Percentiles rank a stretch among this genome's conserved stretches.
phyloP scores from a whole-genome alignment of 1,140 invertebrate species.

The Panagrolaimus sp. region DNA sequence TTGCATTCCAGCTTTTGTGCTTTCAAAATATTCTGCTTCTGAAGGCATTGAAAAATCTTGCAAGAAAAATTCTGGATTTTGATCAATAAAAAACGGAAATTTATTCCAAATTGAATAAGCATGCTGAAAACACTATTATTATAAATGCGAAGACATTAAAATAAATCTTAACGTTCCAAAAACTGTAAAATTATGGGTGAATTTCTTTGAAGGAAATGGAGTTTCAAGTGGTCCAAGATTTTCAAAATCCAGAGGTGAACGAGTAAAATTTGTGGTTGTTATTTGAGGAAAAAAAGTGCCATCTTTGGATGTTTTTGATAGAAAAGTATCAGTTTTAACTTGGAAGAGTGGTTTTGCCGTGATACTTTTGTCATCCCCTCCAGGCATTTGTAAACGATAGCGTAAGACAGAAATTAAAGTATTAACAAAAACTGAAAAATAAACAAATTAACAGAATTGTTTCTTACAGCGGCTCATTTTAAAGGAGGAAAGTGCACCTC shows the following conservation, averaged over 20 bases:
- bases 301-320: slow-evolving; percentile 59
- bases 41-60: slow-evolving; percentile 61
- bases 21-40: slow-evolving; percentile 61
- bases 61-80: slow-evolving; percentile 89
- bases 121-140: slow-evolving; percentile 83
- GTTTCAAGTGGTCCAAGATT: slow-evolving; percentile 46
- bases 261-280: slow-evolving; percentile 18
- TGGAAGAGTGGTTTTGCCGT: slow-evolving; percentile 72
- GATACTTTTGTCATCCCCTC: slow-evolving; percentile 74
- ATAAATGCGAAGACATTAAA: slow-evolving; percentile 67
- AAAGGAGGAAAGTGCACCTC: no score
- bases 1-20: slow-evolving; percentile 82
- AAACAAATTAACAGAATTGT: no score
- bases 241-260: slow-evolving; percentile 51
- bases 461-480: no score
- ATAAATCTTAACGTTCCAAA: slow-evolving; percentile 70
- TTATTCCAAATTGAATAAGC: slow-evolving; percentile 67
- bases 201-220: slow-evolving; percentile 73
- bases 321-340: slow-evolving; percentile 65
- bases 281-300: slow-evolving; percentile 19
- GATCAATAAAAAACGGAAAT: slow-evolving; percentile 73
- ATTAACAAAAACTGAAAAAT: slow-evolving; percentile 30
- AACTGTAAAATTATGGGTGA: slow-evolving; percentile 84
- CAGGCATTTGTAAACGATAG: slow-evolving; percentile 70
- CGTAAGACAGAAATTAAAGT: slow-evolving; percentile 42